Evolutionary conservation across 2,888 invertebrate genomes (phyloP), one percentile per base, ranked within the genome.

Genomic region (Pheosia gnoma): DNA sequence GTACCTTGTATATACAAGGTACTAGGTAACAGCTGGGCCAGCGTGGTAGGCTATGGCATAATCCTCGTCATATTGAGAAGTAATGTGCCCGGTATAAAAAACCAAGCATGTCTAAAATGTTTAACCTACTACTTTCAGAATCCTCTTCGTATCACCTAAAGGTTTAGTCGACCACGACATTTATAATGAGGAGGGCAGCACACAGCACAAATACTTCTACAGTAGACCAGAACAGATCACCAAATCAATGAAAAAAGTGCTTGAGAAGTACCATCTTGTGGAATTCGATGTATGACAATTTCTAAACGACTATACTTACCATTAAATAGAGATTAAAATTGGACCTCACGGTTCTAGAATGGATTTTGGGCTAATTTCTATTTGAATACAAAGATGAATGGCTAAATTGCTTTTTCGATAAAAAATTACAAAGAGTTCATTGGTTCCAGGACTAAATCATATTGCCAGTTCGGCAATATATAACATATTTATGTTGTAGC

Each of bases 91-190:
- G n/a, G n/a, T n/a, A n/a, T n/a, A n/a, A n/a, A n/a, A 25, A 25
- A 25, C 25, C 25, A 25, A 25, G 25, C 25, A 25, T 2, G 25
- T 25, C 25, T 0, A 25, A 25, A 25, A 25, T 25, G 13, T 11
- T 57, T 3, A 25, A 11, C 6, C 1, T 45, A n/a, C 47, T 55
- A 41, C 69, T 78, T 77, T 3, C 81, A 94, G 96, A 75, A 95
- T 96, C 49, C 84, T 96, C 39, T 96, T 96, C 83, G 86, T 95
- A 62, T 93, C 94, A 63, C 91, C 95, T 10, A 83, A 88, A 60
- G 95, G 95, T 0, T 73, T 85, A 25, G 91, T 96, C 0, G 93
- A 94, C 75, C 75, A 83, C 5, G 94, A 95, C 11, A 93, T 95
- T 36, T 93, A 86, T 72, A 96, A 96, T 82, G 94, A 94, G 73